A percentile compares a stretch with the other conserved stretches of the same genome.
Conservation (phyloP, 2,888 invertebrate species). For the Eupsilia transversa region DNA sequence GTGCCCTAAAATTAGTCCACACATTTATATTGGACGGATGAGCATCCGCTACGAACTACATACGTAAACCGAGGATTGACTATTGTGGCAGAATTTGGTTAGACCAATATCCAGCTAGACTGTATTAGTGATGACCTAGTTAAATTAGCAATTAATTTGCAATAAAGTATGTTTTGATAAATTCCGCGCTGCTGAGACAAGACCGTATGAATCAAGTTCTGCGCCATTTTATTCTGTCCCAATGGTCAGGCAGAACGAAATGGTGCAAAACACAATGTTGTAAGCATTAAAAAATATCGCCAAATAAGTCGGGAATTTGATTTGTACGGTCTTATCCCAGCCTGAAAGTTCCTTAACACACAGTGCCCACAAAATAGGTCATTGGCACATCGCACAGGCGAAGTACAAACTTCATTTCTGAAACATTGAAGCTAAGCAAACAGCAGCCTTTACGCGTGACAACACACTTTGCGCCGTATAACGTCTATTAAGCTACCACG, state of each 20-base stretch:
- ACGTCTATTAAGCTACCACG: constrained; percentile 24
- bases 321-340: not conserved
- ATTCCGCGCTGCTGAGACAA: not conserved
- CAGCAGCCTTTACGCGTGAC: constrained; percentile 8
- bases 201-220: not conserved
- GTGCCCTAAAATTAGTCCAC: constrained; percentile 43
- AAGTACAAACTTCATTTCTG: not conserved
- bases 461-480: constrained; percentile 18
- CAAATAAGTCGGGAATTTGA: not conserved
- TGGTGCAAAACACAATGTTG: not conserved
- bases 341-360: not conserved
- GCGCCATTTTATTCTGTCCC: not conserved
- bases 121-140: not conserved
- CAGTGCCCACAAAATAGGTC: not conserved
- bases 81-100: constrained; percentile 33
- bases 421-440: constrained; percentile 2
- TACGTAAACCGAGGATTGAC: constrained; percentile 8
- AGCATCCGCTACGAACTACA: constrained; percentile 39
- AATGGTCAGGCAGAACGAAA: not conserved
- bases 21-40: constrained; percentile 52
- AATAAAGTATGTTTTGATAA: not conserved
- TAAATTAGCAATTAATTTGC: not conserved
- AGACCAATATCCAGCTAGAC: not conserved
- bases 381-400: not conserved
- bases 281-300: not conserved